Evolutionary conservation across 2,888 invertebrate species (phyloP), one percentile per base, ranked within the genome.

Genomic region (Pedicia rivosa): DNA sequence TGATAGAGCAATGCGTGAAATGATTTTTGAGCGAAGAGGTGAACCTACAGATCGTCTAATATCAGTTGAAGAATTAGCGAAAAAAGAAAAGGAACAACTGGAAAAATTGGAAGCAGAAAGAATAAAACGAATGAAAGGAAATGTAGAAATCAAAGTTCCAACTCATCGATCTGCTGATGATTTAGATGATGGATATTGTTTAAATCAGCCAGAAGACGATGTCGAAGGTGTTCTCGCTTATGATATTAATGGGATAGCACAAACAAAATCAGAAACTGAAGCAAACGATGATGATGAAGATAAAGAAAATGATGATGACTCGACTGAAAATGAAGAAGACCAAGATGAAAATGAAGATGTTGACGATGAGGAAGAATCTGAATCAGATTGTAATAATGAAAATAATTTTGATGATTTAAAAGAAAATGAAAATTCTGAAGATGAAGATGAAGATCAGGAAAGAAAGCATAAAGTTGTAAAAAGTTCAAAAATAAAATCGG

Each of bases 101-200:
- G 80, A 83, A 46, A 68, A 74, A 48, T 59, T 90, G 29, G 90
- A 94, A 63, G 70, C 66, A 42, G 84, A 87, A 46, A 66, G 88
- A 40, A 52, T 79, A 30, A 63, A 69, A 39, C 68, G 94, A 50
- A 94, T 92, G 91, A 66, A 68, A 43, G 80, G 77, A 6, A 53
- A 57, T 30, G 51, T 57, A 26, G 39, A 47, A 6, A 46, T 48
- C 7, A 44, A 45, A 20, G 50, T 53, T 39, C 51, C 54, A 5
- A 72, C 72, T 47, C 84, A 88, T 54, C 65, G 72, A 39, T 77
- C 77, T 41, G 90, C 87, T 0, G 91, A 91, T 63, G 88, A 86
- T 56, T 67, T 91, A 39, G 87, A 88, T 47, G 87, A 87, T 58
- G 79, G 79, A 54, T 79, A 80, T 50, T 69, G 70, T 26, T 55